These are phyloP conservation scores for Drosophila siamana DNA, from an alignment of 2,888 invertebrate genomes.

Conservation along the genomic window DNA sequence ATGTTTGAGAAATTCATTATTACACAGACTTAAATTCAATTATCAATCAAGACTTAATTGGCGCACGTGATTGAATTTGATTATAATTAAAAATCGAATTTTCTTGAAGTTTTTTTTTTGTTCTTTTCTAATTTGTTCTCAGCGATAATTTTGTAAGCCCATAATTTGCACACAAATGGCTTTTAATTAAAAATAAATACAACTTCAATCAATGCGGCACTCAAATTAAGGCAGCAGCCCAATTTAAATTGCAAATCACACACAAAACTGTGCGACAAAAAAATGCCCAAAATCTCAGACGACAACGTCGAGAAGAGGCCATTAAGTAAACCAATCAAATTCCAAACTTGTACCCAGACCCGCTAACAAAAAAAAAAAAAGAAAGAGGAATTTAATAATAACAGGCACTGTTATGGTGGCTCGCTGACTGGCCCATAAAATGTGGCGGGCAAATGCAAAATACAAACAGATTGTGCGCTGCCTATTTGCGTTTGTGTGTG, in stretches of 20 bases:
- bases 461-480: slow-evolving; percentile 72
- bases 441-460: slow-evolving; percentile 65
- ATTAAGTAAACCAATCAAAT: slow-evolving; percentile 77
- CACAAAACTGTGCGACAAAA: too few species aligned
- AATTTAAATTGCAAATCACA: slow-evolving; percentile 71
- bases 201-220: slow-evolving; percentile 57
- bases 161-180: slow-evolving; percentile 64
- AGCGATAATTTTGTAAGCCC: slow-evolving; percentile 33
- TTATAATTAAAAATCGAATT: slow-evolving; percentile 37
- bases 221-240: slow-evolving; percentile 41
- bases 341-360: slow-evolving; percentile 49
- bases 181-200: slow-evolving; percentile 78
- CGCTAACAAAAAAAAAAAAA: slow-evolving; percentile 23
- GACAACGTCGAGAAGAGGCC: slow-evolving; percentile 52
- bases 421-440: slow-evolving; percentile 56
- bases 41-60: neutral
- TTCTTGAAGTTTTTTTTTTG: neutral
- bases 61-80: slow-evolving; percentile 20
- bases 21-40: slow-evolving; percentile 5
- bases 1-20: too few species aligned
- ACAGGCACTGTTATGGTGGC: slow-evolving; percentile 28
- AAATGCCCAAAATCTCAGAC: slow-evolving; percentile 36
- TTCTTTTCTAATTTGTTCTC: neutral
- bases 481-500: slow-evolving; percentile 11
- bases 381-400: slow-evolving; percentile 48